phyloP scores from a whole-genome alignment of 2,888 invertebrate genomes.

The Caprella mutica region DNA sequence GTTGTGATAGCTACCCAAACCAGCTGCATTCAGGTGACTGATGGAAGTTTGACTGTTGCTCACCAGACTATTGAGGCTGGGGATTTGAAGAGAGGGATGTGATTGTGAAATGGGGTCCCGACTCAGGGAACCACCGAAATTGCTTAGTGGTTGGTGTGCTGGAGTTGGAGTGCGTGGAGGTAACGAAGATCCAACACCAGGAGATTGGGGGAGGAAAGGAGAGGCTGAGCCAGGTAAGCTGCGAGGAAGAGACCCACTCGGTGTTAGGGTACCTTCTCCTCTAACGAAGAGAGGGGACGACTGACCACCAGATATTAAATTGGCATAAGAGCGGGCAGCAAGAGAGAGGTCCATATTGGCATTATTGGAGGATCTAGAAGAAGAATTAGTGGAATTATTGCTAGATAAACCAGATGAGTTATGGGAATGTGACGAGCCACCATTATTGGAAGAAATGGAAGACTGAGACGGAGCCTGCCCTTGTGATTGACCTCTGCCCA shows the following conservation, averaged over 20 bases:
- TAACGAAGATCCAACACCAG: slow-evolving; percentile 25
- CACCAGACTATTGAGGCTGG: slow-evolving; percentile 27
- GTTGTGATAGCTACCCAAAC: slow-evolving; percentile 25
- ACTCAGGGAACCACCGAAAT: slow-evolving; percentile 24
- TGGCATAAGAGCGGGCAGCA: slow-evolving; percentile 30
- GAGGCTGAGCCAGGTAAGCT: slow-evolving; percentile 30
- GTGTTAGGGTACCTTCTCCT: slow-evolving; percentile 28
- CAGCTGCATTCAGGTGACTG: slow-evolving; percentile 29
- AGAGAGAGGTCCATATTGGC: slow-evolving; percentile 29
- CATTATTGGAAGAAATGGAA: background rate
- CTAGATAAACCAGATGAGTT: background rate
- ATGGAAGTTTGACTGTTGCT: slow-evolving; percentile 27
- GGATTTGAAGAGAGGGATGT: slow-evolving; percentile 33
- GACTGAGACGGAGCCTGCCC: background rate
- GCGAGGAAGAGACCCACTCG: slow-evolving; percentile 29
- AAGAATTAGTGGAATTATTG: background rate
- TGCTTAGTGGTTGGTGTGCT: slow-evolving; percentile 30
- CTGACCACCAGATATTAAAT: slow-evolving; percentile 27
- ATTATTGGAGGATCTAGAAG: slow-evolving; percentile 15
- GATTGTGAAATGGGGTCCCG: slow-evolving; percentile 33
- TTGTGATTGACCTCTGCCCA: slow-evolving; percentile 16
- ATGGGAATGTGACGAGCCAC: background rate
- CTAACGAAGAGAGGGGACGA: slow-evolving; percentile 32
- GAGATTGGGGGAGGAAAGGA: slow-evolving; percentile 31
- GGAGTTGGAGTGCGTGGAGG: slow-evolving; percentile 31